Evolutionary conservation across 2,888 invertebrate genomes (phyloP), one percentile per base, ranked within the genome.

Genomic region (Drosophila emarginata): DNA sequence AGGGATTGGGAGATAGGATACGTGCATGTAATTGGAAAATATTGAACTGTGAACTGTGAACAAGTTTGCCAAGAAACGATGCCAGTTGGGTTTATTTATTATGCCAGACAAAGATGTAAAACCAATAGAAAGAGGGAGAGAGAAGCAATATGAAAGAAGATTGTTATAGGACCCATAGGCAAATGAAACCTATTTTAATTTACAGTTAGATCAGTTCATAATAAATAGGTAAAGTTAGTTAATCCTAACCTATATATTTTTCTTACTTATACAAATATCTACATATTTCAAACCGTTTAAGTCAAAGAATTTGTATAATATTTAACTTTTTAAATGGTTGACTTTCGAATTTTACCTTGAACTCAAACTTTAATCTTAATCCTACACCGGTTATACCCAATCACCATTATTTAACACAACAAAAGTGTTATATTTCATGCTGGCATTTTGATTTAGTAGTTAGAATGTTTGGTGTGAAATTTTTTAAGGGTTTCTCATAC

Each of bases 1-100:
- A 32, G 56, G 39, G 32, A 40, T 45, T 51, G 52, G 63, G 53
- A n/a, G 9, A 36, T 57, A 40, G 67, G 64, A 78, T 76, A 71
- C 70, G 79, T 75, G 73, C 68, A 75, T 78, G 83, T 87, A 83
- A 83, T 83, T 83, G 85, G 70, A 83, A 83, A 87, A 81, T 85
- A 83, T 85, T 81, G 82, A 83, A 79, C 70, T 72, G 61, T 54
- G 54, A 54, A 54, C 54, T 45, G 45, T 45, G 70, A 52, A 68
- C 64, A 72, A 71, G 72, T 57, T 64, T 37, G 18, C 53, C 54
- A 36, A n/a, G n/a, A 72, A 57, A 45, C 67, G 64, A 76, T 57
- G 50, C 70, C 21, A 45, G 45, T 60, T 54, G 66, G 57, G 60
- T 72, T 60, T 72, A 67, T 76, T 86, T 80, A 78, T 83, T 75